Conservation (phyloP, 1,140 invertebrate species). For the Whitmania pigra region DNA sequence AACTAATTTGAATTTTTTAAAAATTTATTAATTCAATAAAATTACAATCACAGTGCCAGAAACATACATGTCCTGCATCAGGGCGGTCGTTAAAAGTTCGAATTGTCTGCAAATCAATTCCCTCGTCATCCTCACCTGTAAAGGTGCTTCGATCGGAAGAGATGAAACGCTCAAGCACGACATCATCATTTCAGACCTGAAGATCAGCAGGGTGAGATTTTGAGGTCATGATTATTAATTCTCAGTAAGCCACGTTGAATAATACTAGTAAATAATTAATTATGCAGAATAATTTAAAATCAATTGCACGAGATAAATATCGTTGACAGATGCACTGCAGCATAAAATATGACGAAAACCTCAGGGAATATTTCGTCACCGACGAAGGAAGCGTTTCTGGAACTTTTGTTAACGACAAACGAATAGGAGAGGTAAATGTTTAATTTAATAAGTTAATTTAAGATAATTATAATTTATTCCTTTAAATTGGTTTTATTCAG, state of each 20-base stretch:
- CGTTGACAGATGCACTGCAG: constrained; percentile 59
- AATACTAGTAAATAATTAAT: no score
- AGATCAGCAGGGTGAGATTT: constrained; percentile 58
- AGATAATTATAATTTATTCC: no score
- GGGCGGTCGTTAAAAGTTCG: constrained; percentile 69
- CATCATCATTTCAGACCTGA: constrained; percentile 62
- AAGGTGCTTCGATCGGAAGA: constrained; percentile 62
- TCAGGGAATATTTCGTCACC: constrained; percentile 53
- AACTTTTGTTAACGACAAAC: constrained; percentile 63
- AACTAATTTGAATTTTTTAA: no score
- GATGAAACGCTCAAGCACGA: constrained; percentile 52
- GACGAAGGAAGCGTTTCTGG: constrained; percentile 77
- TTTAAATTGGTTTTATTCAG: no score
- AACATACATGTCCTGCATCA: constrained; percentile 65
- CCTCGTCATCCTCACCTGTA: constrained; percentile 70
- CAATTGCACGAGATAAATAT: no score
- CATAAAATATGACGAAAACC: constrained; percentile 36
- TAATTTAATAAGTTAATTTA: no score
- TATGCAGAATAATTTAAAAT: no score
- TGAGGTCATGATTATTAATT: background rate
- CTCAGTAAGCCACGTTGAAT: no score
- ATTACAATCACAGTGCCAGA: no score
- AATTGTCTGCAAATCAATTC: constrained; percentile 59
- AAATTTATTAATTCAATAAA: no score
- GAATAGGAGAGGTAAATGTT: constrained; percentile 50